Evolutionary conservation across 2,113 vertebrate species (phyloP).

Genomic region (Otocyon megalotis): DNA sequence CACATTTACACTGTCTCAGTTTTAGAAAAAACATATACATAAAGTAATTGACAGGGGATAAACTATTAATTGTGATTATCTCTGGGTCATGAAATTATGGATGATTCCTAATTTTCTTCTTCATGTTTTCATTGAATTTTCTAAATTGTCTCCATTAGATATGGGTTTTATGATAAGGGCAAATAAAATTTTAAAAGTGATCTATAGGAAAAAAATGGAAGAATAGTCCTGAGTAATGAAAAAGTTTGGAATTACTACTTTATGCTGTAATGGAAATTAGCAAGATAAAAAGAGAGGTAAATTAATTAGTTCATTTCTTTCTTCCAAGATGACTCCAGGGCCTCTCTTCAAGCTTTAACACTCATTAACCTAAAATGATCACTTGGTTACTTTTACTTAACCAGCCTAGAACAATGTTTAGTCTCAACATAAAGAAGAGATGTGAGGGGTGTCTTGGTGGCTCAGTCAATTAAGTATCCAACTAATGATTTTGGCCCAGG

Average conservation of each 20-base stretch:
- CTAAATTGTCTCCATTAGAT: background rate
- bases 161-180: background rate
- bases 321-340: background rate
- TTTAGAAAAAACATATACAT: background rate
- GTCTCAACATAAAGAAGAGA: background rate
- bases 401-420: background rate
- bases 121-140: background rate
- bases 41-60: background rate
- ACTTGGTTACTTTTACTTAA: background rate
- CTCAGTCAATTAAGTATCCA: background rate
- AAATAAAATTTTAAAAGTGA: slow-evolving; percentile 41
- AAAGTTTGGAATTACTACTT: background rate
- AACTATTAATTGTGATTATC: background rate
- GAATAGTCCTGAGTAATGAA: background rate
- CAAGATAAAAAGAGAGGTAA: background rate
- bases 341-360: background rate
- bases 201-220: background rate
- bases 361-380: background rate
- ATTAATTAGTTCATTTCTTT: background rate
- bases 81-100: background rate
- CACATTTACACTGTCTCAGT: background rate
- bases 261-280: background rate
- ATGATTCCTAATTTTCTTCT: slow-evolving; percentile 12
- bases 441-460: background rate
- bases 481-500: background rate